Percentiles rank a stretch among this genome's conserved stretches.
Conservation (phyloP, 2,797 vertebrate species). For the Argyrosomus regius region DNA sequence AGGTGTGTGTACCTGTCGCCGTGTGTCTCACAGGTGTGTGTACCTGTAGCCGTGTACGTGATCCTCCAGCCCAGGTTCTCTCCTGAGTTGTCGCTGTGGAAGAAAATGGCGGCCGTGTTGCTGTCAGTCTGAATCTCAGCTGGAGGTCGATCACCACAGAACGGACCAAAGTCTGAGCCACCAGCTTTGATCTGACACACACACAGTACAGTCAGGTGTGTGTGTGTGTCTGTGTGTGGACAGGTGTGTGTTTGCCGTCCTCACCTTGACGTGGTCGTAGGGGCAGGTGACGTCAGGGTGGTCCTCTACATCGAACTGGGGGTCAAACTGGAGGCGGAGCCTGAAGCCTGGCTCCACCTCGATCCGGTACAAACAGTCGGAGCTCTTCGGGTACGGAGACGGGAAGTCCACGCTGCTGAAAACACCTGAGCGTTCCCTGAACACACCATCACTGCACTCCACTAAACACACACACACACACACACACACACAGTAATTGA, state of each 20-base stretch:
- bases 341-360: slow-evolving; percentile 91
- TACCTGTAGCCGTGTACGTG: slow-evolving; percentile 83
- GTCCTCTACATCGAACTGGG: slow-evolving; percentile 93
- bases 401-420: slow-evolving; percentile 92
- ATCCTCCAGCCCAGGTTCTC: slow-evolving; percentile 95
- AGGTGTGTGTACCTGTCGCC: background rate
- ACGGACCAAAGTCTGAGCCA: slow-evolving; percentile 86
- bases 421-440: slow-evolving; percentile 88
- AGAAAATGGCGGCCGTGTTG: slow-evolving; percentile 84
- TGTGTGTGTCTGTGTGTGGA: background rate
- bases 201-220: background rate
- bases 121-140: slow-evolving; percentile 88
- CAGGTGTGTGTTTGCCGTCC: background rate
- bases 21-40: background rate
- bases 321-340: slow-evolving; percentile 90
- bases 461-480: slow-evolving; percentile 82
- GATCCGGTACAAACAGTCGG: slow-evolving; percentile 90
- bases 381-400: slow-evolving; percentile 93
- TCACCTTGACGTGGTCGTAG: slow-evolving; percentile 94
- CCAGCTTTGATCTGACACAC: slow-evolving; percentile 88
- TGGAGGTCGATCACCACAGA: slow-evolving; percentile 90
- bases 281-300: slow-evolving; percentile 94
- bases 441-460: slow-evolving; percentile 92
- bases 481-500: background rate
- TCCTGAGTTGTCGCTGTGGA: slow-evolving; percentile 94